Percentiles rank a stretch among this genome's conserved stretches.
Evolutionary conservation across 1,140 invertebrate species (phyloP).

Genomic region (Anastrepha obliqua): DNA sequence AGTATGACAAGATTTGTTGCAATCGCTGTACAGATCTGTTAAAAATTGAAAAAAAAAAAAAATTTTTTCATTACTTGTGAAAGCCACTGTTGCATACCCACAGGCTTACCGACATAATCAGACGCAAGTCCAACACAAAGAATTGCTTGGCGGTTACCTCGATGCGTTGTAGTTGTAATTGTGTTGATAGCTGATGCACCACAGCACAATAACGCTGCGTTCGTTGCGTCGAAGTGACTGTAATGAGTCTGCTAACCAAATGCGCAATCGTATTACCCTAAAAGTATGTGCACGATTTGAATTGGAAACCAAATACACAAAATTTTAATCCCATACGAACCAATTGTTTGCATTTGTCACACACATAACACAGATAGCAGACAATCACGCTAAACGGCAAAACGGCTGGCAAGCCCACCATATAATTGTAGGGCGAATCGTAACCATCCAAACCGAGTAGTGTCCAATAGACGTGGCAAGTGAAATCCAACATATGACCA

Average conservation of each 20-base stretch:
- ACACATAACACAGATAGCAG: not conserved
- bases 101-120: slow-evolving; percentile 48
- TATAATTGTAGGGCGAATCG: not conserved
- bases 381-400: slow-evolving; percentile 30
- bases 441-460: slow-evolving; percentile 54
- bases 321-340: not conserved
- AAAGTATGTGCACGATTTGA: not conserved
- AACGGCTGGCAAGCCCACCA: not conserved
- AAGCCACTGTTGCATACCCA: not conserved
- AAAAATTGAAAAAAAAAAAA: not conserved
- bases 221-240: not conserved
- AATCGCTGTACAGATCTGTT: slow-evolving; percentile 18
- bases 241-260: not conserved
- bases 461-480: slow-evolving; percentile 58
- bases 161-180: slow-evolving; percentile 27
- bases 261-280: not conserved
- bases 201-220: not conserved
- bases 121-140: not conserved
- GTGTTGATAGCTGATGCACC: not conserved
- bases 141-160: slow-evolving; percentile 7
- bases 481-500: slow-evolving; percentile 56
- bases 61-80: not conserved
- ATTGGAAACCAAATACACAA: too few relatives aligned
- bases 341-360: not conserved
- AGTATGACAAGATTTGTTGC: slow-evolving; percentile 35